phyloP scores from a whole-genome alignment of 2,113 vertebrate genomes.

The Delphinapterus leucas region DNA sequence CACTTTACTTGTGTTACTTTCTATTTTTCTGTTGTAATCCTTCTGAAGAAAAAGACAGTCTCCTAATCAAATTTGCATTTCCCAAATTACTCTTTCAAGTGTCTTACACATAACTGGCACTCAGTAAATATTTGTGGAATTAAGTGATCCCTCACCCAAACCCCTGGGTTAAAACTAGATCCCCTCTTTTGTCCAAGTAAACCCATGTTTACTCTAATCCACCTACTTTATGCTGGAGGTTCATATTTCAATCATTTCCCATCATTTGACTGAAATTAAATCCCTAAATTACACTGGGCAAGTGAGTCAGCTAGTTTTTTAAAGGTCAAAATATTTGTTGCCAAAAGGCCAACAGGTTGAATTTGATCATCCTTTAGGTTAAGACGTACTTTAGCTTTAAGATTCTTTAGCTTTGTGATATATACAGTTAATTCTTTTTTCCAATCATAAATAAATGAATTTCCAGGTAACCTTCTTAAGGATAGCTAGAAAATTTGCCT shows the following conservation, averaged over 20 bases:
- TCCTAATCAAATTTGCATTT: not conserved
- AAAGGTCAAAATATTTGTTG: not conserved
- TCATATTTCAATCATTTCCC: not conserved
- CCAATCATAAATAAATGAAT: not conserved
- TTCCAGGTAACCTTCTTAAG: not conserved
- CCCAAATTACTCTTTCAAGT: not conserved
- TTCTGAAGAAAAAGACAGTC: not conserved
- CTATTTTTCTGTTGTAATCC: not conserved
- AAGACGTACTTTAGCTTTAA: not conserved
- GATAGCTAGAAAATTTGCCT: not conserved
- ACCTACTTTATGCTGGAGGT: not conserved
- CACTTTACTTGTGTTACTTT: not conserved
- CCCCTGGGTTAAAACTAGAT: not conserved
- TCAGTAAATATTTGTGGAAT: not conserved
- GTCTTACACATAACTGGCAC: not conserved
- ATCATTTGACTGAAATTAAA: conserved; percentile 17
- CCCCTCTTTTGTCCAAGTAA: not conserved
- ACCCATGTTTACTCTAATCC: not conserved
- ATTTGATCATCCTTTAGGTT: not conserved
- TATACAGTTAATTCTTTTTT: not conserved
- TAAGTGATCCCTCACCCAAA: not conserved
- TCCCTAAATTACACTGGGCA: not conserved
- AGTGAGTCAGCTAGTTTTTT: not conserved
- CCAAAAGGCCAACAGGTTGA: not conserved
- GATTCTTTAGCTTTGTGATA: not conserved